A percentile compares a stretch with the other conserved stretches of the same genome.
These are phyloP conservation scores for Pandemis cinnamomeana DNA, from an alignment of 2,888 invertebrate species.

Conservation along the genomic window DNA sequence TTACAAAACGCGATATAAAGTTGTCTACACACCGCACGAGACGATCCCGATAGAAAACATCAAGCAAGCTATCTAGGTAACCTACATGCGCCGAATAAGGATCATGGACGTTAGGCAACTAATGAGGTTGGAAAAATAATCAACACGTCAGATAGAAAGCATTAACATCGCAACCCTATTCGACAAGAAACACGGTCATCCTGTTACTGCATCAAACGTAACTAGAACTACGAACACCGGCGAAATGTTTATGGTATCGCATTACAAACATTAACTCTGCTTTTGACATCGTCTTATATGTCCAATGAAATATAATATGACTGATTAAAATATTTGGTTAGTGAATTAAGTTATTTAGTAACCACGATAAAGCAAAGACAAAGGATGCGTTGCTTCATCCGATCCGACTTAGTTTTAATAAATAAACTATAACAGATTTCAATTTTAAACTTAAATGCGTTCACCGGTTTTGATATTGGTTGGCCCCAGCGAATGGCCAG, in stretches of 20 bases:
- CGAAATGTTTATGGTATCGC: not conserved
- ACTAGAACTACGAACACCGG: conserved; percentile 12
- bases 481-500: too few species aligned
- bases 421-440: too few species aligned
- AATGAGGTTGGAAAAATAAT: conserved; percentile 65
- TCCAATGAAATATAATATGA: not conserved
- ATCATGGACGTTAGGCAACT: conserved; percentile 39
- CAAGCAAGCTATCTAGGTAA: conserved; percentile 44
- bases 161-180: conserved; percentile 63
- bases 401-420: too few species aligned
- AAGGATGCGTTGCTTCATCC: not conserved
- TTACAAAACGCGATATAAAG: conserved; percentile 33
- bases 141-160: conserved; percentile 58
- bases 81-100: conserved; percentile 48
- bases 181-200: conserved; percentile 70
- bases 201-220: conserved; percentile 50
- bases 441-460: too few species aligned
- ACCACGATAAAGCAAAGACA: not conserved
- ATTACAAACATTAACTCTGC: not conserved
- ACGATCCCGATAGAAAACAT: conserved; percentile 38
- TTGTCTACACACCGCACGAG: conserved; percentile 16
- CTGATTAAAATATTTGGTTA: not conserved
- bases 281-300: conserved; percentile 9
- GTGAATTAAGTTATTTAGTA: not conserved
- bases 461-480: too few species aligned